Base-by-base conservation (phyloP, 2,113 vertebrate genomes). In the Macquaria australasica region DNA sequence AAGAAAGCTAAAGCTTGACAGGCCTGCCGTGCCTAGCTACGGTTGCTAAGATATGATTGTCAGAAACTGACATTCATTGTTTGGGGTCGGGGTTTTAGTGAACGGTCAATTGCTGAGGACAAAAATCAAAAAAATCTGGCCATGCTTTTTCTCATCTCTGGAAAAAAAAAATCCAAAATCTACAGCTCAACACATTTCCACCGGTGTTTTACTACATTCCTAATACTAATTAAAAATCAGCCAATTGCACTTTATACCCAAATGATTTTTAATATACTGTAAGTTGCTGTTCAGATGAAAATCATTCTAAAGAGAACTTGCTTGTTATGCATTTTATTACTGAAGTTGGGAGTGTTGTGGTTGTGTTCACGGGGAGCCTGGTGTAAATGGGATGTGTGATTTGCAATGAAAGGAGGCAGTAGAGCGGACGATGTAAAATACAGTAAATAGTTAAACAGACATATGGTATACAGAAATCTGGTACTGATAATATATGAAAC, bases 401-500 rank as follows among this genome's bases (percentile, higher is more conserved):
- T 67, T 79, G 39, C 71, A 48, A 48, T 76, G 62, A 77, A 77
- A 73, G 23, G 37, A 73, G 25, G 37, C 12, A 9, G 23, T 23
- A 73, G 50, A 75, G 48, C 48, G 37, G 82, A 83, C 39, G 73
- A 79, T 85, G 84, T 85, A 79, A 87, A 81, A 81, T 80, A 73
- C 45, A 66, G 60, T 78, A 50, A 88, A 87, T 86, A 76, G 66
- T 70, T 67, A 75, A 48, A 72, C 1, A 67, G n/a, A 76, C 34
- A 34, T 58, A 78, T 28, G 23, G 63, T 50, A 81, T 73, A 72
- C 18, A 87, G 60, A 73, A 37, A 86, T 74, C 53, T 83, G 91
- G 88, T 91, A 90, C 91, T 87, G 82, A 82, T 93, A 90, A 93
- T 93, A 91, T 88, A 91, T 94, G 72, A 81, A 83, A 85, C 86